Conservation (phyloP, 92 coral and sea anemone species). For the Bergia puertoricense region DNA sequence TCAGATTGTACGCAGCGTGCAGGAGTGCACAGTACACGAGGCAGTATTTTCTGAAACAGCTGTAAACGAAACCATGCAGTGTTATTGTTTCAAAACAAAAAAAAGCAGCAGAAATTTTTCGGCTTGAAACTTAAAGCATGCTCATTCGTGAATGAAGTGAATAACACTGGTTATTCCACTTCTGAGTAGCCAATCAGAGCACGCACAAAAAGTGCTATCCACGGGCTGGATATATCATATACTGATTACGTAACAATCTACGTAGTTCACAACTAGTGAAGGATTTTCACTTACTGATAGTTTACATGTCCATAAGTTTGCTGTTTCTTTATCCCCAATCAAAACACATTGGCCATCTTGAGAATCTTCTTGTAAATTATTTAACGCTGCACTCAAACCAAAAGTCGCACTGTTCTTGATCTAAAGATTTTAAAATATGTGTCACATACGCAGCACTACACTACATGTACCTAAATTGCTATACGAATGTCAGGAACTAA, state of each 20-base stretch:
- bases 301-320: slow-evolving; percentile 25
- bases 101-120: not conserved
- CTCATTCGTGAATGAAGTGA: not conserved
- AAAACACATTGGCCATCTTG: slow-evolving; percentile 19
- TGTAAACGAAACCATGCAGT: no score
- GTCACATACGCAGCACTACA: not conserved
- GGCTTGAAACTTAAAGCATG: not conserved
- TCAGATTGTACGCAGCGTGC: no score
- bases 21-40: no score
- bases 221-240: not conserved
- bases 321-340: slow-evolving; percentile 20
- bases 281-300: slow-evolving; percentile 18
- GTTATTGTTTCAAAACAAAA: not conserved
- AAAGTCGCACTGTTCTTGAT: slow-evolving; percentile 12
- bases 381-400: slow-evolving; percentile 32
- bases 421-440: not conserved
- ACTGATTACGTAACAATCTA: not conserved
- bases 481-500: no score
- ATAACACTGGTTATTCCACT: no score
- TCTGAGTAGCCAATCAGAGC: not conserved
- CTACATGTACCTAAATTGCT: no score
- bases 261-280: not conserved
- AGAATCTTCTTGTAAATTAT: slow-evolving; percentile 10
- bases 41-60: no score
- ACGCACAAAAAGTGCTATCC: no score